Percentiles rank a stretch among this genome's conserved stretches.
Evolutionary conservation across 2,113 vertebrate species (phyloP).

Genomic region (Chlamydotis undulata): DNA sequence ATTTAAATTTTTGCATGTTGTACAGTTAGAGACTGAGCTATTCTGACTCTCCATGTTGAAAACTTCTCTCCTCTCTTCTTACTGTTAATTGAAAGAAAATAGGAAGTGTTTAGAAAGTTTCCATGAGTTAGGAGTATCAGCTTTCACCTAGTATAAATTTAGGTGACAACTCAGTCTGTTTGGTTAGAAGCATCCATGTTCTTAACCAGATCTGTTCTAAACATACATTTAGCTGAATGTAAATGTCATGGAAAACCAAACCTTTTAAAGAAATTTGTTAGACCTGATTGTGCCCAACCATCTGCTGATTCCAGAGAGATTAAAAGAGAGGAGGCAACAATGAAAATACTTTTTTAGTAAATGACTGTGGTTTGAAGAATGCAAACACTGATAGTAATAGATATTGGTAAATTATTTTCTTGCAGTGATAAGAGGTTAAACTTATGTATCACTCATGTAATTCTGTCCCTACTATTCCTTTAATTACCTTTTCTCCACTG

Average conservation of each 20-base stretch:
- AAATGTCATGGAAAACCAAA: background rate
- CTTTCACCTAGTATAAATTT: background rate
- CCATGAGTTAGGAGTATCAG: background rate
- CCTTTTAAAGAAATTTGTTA: background rate
- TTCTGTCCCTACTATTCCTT: background rate
- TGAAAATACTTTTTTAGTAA: background rate
- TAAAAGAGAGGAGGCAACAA: background rate
- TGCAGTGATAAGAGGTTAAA: background rate
- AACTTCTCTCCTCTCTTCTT: fast-evolving
- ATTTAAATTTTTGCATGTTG: background rate
- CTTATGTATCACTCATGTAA: background rate
- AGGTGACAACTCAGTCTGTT: background rate
- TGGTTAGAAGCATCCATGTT: background rate
- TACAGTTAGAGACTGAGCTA: background rate
- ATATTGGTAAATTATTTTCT: background rate
- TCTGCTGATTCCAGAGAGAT: background rate
- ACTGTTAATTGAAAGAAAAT: background rate
- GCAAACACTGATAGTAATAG: background rate
- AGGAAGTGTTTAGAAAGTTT: background rate
- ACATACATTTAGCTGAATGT: background rate
- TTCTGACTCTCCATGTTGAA: background rate
- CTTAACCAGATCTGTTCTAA: background rate
- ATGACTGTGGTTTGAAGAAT: background rate
- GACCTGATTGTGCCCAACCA: background rate
- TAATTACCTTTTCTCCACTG: background rate